Percentiles rank a stretch among this genome's conserved stretches.
phyloP scores from a whole-genome alignment of 2,888 invertebrate genomes.

The Calameuta filiformis region DNA sequence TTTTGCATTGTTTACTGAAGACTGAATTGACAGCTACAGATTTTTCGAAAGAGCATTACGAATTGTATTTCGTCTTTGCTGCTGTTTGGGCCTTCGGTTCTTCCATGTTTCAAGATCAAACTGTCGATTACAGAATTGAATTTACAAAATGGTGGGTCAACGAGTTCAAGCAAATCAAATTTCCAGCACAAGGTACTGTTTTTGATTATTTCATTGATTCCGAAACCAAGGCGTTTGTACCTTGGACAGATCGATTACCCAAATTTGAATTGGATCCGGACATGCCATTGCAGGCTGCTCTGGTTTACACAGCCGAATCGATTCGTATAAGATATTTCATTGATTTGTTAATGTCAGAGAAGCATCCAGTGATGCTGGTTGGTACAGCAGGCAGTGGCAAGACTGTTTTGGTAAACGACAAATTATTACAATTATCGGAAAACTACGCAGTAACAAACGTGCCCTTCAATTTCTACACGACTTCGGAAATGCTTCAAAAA shows the following conservation, averaged over 20 bases:
- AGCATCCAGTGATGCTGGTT: slow-evolving; percentile 94
- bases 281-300: slow-evolving; percentile 89
- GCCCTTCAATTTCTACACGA: slow-evolving; percentile 96
- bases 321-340: slow-evolving; percentile 90
- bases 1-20: slow-evolving; percentile 85
- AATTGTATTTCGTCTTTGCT: slow-evolving; percentile 95
- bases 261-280: slow-evolving; percentile 94
- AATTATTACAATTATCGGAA: slow-evolving; percentile 76
- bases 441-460: slow-evolving; percentile 91
- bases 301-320: slow-evolving; percentile 95
- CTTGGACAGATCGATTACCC: slow-evolving; percentile 90
- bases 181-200: slow-evolving; percentile 90
- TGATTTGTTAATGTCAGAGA: slow-evolving; percentile 87
- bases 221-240: slow-evolving; percentile 88
- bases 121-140: slow-evolving; percentile 74
- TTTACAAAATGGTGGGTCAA: slow-evolving; percentile 98
- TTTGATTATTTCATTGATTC: slow-evolving; percentile 95
- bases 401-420: slow-evolving; percentile 78
- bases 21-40: slow-evolving; percentile 87
- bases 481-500: slow-evolving; percentile 93
- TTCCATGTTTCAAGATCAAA: slow-evolving; percentile 95
- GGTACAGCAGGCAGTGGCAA: slow-evolving; percentile 95
- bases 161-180: slow-evolving; percentile 95
- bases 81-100: slow-evolving; percentile 98
- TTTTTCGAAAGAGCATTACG: slow-evolving; percentile 94